Conservation (phyloP, 2,797 vertebrate species). For the Trachurus trachurus region DNA sequence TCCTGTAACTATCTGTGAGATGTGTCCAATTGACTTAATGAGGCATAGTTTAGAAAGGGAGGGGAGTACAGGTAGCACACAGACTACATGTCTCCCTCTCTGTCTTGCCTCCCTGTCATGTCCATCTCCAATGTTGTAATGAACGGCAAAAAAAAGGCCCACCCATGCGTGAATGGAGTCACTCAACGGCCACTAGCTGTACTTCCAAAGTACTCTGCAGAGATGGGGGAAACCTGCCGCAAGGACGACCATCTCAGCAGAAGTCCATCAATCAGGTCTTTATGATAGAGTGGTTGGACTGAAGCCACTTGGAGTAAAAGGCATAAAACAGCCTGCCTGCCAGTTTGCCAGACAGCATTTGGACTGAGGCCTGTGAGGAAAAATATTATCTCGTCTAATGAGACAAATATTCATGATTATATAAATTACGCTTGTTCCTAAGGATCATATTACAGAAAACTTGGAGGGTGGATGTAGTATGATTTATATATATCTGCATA, state of each 20-base stretch:
- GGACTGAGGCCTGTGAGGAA: background rate
- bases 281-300: background rate
- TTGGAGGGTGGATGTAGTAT: too few species aligned
- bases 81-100: too few species aligned
- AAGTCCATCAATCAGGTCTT: background rate
- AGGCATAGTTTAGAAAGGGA: too few species aligned
- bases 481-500: too few species aligned
- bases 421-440: background rate
- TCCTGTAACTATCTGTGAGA: too few species aligned
- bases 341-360: background rate
- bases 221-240: background rate
- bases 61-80: too few species aligned
- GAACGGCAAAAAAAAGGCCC: background rate
- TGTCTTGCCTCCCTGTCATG: too few species aligned
- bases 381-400: background rate
- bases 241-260: too few species aligned
- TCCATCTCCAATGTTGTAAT: too few species aligned
- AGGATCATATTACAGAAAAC: background rate
- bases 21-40: too few species aligned
- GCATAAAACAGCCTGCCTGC: too few species aligned
- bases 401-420: background rate
- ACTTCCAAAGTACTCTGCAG: background rate
- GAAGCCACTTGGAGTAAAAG: background rate
- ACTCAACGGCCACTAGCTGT: background rate
- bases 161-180: background rate